Conservation (phyloP, 2,113 vertebrate genomes). For the Pelvicachromis taeniatus region DNA sequence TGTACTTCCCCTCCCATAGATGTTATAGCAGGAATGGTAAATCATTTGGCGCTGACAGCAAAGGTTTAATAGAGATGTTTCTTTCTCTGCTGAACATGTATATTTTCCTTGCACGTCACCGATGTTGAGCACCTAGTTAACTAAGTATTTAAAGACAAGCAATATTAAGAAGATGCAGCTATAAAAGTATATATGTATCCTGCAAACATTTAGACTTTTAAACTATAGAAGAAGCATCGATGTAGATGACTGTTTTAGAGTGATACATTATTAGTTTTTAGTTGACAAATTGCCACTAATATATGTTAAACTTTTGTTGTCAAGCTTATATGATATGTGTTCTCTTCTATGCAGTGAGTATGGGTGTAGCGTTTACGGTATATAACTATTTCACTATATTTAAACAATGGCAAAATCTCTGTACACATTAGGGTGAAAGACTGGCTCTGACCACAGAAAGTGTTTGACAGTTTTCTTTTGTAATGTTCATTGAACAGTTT, state of each 20-base stretch:
- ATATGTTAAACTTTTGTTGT: neutral
- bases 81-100: neutral
- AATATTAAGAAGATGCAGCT: neutral
- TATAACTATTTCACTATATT: neutral
- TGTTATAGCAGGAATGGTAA: neutral
- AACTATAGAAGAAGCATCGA: neutral
- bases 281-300: neutral
- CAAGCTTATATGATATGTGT: neutral
- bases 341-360: neutral
- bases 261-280: neutral
- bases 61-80: neutral
- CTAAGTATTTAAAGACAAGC: neutral
- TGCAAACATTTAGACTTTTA: neutral
- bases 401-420: neutral
- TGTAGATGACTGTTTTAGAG: neutral
- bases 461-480: neutral
- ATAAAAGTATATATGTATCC: neutral
- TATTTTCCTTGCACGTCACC: neutral
- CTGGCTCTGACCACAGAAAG: neutral
- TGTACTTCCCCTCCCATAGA: neutral
- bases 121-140: neutral
- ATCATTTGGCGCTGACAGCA: neutral
- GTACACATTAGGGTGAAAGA: neutral
- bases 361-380: neutral
- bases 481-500: neutral